Evolutionary conservation across 2,888 invertebrate species (phyloP).

Genomic region (Esperia sulphurella): DNA sequence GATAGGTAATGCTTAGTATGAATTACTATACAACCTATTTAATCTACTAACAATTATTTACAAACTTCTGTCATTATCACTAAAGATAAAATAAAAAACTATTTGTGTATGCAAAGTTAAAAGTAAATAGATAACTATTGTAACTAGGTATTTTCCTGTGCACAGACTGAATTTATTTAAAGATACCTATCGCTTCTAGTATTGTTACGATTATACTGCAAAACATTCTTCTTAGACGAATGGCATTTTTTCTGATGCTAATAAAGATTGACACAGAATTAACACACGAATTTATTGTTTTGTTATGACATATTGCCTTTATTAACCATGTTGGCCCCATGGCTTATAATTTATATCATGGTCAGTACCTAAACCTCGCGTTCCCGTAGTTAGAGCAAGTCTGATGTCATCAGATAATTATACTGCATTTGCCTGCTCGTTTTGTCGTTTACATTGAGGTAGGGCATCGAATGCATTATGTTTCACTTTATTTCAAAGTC

Average conservation of each 20-base stretch:
- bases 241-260: background rate
- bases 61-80: no score
- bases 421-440: background rate
- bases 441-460: background rate
- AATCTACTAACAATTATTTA: no score
- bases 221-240: no score
- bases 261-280: background rate
- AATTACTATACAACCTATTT: no score
- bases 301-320: background rate
- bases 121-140: no score
- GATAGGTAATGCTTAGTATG: no score
- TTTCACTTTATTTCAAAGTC: background rate
- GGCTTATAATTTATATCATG: background rate
- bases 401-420: background rate
- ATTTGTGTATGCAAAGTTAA: no score
- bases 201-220: no score
- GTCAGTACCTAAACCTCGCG: background rate
- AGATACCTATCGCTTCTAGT: no score
- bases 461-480: background rate
- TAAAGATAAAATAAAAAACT: no score
- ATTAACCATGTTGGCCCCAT: background rate
- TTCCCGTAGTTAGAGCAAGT: background rate
- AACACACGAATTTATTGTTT: background rate
- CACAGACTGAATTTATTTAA: no score
- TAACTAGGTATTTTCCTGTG: no score